These are phyloP conservation scores for Cyanoderma ruficeps DNA, from an alignment of 2,113 vertebrate species.

Conservation along the genomic window DNA sequence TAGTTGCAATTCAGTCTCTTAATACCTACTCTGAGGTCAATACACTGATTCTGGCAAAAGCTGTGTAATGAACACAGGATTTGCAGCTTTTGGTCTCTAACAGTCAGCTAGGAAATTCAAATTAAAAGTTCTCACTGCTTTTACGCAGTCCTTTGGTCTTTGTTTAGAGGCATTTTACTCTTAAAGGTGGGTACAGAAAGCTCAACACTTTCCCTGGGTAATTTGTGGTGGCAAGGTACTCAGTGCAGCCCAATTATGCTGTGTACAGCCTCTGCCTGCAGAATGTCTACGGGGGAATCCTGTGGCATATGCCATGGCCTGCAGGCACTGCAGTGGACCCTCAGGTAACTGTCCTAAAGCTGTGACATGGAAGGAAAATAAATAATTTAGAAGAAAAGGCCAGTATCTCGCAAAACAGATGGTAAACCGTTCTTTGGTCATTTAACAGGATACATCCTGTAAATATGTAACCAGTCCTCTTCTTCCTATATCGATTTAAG, in stretches of 20 bases:
- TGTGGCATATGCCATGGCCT: neutral
- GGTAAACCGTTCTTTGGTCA: neutral
- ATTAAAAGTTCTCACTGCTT: neutral
- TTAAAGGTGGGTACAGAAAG: neutral
- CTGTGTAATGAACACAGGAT: neutral
- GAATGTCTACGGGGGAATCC: neutral
- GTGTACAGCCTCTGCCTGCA: neutral
- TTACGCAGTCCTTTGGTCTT: neutral
- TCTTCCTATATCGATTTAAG: constrained; percentile 17
- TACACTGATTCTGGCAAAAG: neutral
- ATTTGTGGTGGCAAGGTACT: neutral
- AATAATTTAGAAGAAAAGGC: neutral
- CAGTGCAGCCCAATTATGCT: neutral
- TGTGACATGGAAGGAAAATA: neutral
- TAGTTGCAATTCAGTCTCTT: neutral
- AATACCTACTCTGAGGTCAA: neutral
- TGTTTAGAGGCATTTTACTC: neutral
- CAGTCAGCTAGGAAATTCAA: neutral
- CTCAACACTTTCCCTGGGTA: neutral
- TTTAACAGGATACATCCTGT: constrained; percentile 15
- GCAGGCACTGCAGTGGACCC: neutral
- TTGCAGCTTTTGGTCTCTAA: neutral
- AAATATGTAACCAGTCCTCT: neutral
- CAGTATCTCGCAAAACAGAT: constrained; percentile 22
- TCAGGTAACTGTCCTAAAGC: neutral